phyloP scores from a whole-genome alignment of 2,888 invertebrate species.

The Dryadula phaetusa region DNA sequence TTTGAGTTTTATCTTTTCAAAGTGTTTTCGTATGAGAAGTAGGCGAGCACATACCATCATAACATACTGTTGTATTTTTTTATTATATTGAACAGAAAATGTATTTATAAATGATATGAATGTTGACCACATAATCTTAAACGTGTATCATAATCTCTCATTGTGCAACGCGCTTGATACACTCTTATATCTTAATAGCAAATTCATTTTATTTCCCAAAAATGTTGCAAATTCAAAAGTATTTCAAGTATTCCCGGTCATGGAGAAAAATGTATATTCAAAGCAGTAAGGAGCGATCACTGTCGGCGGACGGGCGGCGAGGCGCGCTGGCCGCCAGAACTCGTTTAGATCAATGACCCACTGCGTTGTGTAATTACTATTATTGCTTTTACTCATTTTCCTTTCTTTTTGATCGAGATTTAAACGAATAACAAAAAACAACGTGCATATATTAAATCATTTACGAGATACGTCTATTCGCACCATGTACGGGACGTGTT shows the following conservation, averaged over 20 bases:
- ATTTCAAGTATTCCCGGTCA: not conserved
- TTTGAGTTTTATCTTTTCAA: too few species aligned
- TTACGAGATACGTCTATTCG: not conserved
- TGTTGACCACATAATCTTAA: not conserved
- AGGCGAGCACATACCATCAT: too few species aligned
- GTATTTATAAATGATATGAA: not conserved
- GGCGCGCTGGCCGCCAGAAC: not conserved
- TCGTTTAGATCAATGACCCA: constrained; percentile 17
- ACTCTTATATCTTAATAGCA: not conserved
- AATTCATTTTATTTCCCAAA: not conserved
- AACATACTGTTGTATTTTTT: too few species aligned
- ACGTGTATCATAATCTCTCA: not conserved
- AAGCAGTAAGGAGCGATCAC: not conserved
- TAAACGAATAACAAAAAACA: not conserved
- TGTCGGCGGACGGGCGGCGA: not conserved
- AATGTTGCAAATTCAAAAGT: not conserved
- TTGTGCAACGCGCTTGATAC: not conserved
- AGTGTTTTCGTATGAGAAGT: too few species aligned
- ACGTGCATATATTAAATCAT: not conserved
- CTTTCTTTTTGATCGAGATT: not conserved
- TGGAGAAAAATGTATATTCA: not conserved
- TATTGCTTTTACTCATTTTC: not conserved
- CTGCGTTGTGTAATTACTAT: constrained; percentile 2
- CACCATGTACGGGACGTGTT: not conserved
- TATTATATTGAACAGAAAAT: too few species aligned